These are phyloP conservation scores for Motacilla tschutschensis DNA, from an alignment of 2,113 vertebrate species.

Conservation along the genomic window DNA sequence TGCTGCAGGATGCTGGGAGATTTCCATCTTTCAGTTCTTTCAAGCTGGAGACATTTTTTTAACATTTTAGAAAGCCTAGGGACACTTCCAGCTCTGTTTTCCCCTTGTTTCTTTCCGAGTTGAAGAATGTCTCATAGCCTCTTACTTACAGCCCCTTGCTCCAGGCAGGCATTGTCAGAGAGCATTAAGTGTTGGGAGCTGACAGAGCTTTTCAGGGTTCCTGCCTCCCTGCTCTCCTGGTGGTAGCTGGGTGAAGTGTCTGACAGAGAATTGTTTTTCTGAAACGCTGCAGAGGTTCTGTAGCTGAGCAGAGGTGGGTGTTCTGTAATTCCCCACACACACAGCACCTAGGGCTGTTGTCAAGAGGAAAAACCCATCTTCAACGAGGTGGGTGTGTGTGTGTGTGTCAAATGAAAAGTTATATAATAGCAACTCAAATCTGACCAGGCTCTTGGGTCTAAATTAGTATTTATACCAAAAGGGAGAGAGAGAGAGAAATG, in stretches of 20 bases:
- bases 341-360: background rate
- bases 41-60: background rate
- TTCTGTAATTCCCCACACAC: background rate
- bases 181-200: background rate
- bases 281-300: background rate
- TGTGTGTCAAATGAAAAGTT: background rate
- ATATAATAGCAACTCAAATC: background rate
- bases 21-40: background rate
- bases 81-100: background rate
- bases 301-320: background rate
- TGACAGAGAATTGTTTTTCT: background rate
- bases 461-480: background rate
- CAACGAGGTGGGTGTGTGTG: background rate
- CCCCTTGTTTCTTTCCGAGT: background rate
- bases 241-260: background rate
- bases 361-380: background rate
- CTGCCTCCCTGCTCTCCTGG: background rate
- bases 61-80: background rate
- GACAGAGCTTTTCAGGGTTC: background rate
- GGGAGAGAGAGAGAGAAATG: background rate
- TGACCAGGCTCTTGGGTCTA: background rate
- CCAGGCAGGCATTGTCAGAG: background rate
- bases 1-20: constrained; percentile 19
- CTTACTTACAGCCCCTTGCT: background rate
- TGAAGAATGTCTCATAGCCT: background rate